Base-by-base conservation (phyloP, 1,140 invertebrate species). In the Temnothorax nylanderi region DNA sequence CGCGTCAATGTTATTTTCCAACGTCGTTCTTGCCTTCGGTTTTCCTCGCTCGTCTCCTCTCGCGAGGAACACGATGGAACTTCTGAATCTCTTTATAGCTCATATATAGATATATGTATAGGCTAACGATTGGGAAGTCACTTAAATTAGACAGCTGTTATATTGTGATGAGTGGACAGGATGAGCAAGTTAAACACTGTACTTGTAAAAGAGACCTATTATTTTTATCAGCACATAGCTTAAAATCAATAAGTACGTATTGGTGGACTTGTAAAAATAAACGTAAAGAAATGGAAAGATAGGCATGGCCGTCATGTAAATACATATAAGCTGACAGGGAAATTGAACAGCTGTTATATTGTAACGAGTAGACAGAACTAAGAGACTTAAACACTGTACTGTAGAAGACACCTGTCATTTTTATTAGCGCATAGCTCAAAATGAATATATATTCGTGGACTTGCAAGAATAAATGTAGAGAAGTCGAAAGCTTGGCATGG, bases 21-120 rank as follows among this genome's bases (percentile, higher is more conserved):
- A 26, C 26, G 26, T 26, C 92, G 97, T 98, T 99, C 99, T 88
- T 49, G 34, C 0, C 10, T 72, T 58, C 7, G 37, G 0, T 3
- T 41, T 18, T 49, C 13, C 18, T 67, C 3, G 1, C 16, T 76
- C 13, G 21, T 85, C 54, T 49, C 0, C 2, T 26, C 1, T 34
- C 32, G 6, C 0, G 21, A 60, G 4, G 0, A 56, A 77, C 10
- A 56, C 3, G 8, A 32, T 26, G 5, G 11, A 16, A 18, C 37
- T 10, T 69, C 4, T 32, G 0, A 7, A 26, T 41, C 0, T 10
- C 10, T 80, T 37, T n/a, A 34, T 1, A 37, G 37, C 37, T 41
- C 37, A 6, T 34, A 6, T 21, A 7, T 56, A 16, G 7, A 8
- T 6, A 6, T 34, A 6, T 21, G 6, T 56, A 16, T 0, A 3